A percentile compares a stretch with the other conserved stretches of the same genome.
Conservation (phyloP, 2,888 invertebrate species). For the Amphipyra berbera region DNA sequence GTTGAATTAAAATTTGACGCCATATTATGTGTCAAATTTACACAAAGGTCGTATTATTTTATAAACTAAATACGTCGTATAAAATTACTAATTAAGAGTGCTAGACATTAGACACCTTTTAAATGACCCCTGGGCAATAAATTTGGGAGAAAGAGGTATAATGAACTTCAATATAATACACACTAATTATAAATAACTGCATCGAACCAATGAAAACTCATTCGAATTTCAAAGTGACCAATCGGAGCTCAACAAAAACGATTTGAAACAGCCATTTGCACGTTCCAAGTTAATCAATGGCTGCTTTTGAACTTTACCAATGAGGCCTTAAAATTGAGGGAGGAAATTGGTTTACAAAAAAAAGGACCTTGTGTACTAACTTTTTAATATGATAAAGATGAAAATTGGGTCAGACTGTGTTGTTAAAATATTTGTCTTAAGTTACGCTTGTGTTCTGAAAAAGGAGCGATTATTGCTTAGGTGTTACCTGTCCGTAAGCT, state of each 20-base stretch:
- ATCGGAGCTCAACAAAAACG: slow-evolving; percentile 53
- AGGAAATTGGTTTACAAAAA: slow-evolving; percentile 62
- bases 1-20: too few species aligned
- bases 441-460: slow-evolving; percentile 16
- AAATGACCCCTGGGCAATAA: slow-evolving; percentile 9
- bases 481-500: neutral
- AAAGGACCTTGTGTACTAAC: slow-evolving; percentile 51
- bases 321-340: slow-evolving; percentile 49
- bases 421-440: slow-evolving; percentile 34
- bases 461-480: too few species aligned
- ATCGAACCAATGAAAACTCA: slow-evolving; percentile 45
- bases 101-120: slow-evolving; percentile 3
- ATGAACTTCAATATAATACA: slow-evolving; percentile 25
- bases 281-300: slow-evolving; percentile 64
- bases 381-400: slow-evolving; percentile 63
- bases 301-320: slow-evolving; percentile 56
- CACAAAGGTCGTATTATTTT: slow-evolving; percentile 9
- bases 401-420: slow-evolving; percentile 42
- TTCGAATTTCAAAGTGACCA: slow-evolving; percentile 52
- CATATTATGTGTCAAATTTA: neutral
- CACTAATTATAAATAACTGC: slow-evolving; percentile 49
- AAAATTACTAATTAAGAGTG: slow-evolving; percentile 13
- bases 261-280: slow-evolving; percentile 59
- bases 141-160: slow-evolving; percentile 1
- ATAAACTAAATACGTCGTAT: neutral